Percentiles rank a stretch among this genome's conserved stretches.
These are phyloP conservation scores for Trichopria drosophilae DNA, from an alignment of 2,888 invertebrate genomes.

Conservation along the genomic window DNA sequence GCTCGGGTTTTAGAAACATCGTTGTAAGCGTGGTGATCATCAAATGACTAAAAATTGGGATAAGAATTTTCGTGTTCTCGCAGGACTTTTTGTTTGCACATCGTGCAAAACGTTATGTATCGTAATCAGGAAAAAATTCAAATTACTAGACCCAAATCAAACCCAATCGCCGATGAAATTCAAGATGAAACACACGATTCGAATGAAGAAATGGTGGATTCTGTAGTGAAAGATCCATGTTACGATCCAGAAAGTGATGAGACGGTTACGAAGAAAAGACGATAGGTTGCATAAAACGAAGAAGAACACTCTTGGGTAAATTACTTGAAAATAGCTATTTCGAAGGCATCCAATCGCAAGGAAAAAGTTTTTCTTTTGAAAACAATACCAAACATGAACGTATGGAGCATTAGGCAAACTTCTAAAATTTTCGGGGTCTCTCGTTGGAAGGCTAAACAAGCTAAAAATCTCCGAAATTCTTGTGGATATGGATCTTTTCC, in stretches of 20 bases:
- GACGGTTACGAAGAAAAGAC: no score
- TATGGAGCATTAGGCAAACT: slow-evolving; percentile 8
- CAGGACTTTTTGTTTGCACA: slow-evolving; percentile 3
- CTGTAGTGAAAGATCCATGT: neutral
- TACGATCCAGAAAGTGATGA: neutral
- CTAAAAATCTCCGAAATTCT: slow-evolving; percentile 1
- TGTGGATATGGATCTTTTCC: no score
- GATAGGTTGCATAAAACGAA: neutral
- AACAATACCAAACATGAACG: slow-evolving; percentile 8
- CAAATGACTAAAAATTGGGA: neutral
- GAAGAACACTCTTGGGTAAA: neutral
- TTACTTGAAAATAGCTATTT: slow-evolving; percentile 4
- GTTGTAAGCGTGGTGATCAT: neutral
- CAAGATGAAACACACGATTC: neutral
- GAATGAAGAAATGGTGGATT: neutral
- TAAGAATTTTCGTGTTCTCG: neutral
- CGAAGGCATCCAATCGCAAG: neutral
- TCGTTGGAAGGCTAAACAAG: slow-evolving; percentile 6
- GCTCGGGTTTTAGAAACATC: neutral
- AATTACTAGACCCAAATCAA: neutral
- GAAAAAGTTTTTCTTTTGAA: slow-evolving; percentile 5
- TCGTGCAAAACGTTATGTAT: slow-evolving; percentile 2
- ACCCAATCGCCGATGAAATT: neutral
- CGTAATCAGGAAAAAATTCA: neutral
- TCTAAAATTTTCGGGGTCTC: neutral